Evolutionary conservation across 2,113 vertebrate genomes (phyloP).

Genomic region (Pelecanoides urinatrix): DNA sequence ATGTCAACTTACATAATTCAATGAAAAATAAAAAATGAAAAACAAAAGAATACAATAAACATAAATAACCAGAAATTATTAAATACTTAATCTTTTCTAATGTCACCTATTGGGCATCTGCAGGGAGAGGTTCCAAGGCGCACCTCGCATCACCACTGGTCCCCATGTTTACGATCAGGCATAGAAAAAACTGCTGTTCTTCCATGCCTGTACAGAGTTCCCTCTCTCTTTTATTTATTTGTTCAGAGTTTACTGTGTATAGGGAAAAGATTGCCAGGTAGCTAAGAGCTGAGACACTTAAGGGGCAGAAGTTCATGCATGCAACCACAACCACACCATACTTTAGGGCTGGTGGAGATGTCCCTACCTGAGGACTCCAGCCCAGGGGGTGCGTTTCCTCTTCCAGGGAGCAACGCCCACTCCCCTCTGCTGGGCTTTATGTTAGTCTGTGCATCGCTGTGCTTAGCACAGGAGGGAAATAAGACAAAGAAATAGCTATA

Average conservation of each 20-base stretch:
- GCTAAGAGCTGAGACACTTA: neutral
- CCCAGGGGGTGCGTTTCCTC: fast-evolving
- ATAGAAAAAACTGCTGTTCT: neutral
- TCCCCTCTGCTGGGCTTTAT: neutral
- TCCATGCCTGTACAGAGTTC: neutral
- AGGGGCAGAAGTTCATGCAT: neutral
- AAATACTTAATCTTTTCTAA: neutral
- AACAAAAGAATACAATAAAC: neutral
- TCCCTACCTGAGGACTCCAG: fast-evolving
- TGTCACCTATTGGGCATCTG: neutral
- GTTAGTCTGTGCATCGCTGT: neutral
- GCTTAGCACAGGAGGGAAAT: neutral
- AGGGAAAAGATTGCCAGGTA: neutral
- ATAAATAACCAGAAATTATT: neutral
- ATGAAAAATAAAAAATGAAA: neutral
- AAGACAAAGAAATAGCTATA: neutral
- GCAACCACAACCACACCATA: fast-evolving
- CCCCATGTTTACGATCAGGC: neutral
- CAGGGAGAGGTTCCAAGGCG: neutral
- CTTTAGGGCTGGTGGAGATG: neutral
- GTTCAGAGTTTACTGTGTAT: neutral
- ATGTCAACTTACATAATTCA: neutral
- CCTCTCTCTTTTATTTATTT: neutral
- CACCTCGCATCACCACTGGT: neutral
- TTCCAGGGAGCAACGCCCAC: neutral